A percentile compares a stretch with the other conserved stretches of the same genome.
Conservation (phyloP, 2,888 invertebrate genomes). For the Lamellibrachia columna region DNA sequence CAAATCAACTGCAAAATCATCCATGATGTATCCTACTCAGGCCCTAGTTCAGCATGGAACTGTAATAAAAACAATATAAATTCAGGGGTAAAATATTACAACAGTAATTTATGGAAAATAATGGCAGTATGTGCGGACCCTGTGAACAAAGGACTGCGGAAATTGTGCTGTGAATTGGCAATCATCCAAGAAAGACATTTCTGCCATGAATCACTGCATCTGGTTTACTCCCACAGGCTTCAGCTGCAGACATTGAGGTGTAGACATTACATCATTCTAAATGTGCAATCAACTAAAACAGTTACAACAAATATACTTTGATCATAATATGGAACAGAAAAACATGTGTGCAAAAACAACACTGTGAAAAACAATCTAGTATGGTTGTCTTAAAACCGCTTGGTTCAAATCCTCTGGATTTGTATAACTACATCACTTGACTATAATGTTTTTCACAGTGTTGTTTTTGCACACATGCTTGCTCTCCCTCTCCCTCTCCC, state of each 20-base stretch:
- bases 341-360: background rate
- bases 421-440: too few relatives aligned
- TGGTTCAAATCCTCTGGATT: too few relatives aligned
- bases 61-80: conserved; percentile 13
- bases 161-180: background rate
- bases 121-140: background rate
- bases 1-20: conserved; percentile 77
- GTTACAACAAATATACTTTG: background rate
- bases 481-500: too few relatives aligned
- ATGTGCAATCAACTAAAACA: background rate
- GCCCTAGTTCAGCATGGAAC: background rate
- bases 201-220: background rate
- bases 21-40: conserved; percentile 63
- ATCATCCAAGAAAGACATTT: background rate
- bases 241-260: background rate
- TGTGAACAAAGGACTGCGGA: background rate
- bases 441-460: too few relatives aligned
- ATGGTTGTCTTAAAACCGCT: background rate
- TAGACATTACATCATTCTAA: conserved; percentile 17
- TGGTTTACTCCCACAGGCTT: background rate
- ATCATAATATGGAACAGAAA: background rate
- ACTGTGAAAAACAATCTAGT: background rate
- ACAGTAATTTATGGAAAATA: background rate
- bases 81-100: background rate
- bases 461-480: too few relatives aligned